These are phyloP conservation scores for Crocidura indochinensis DNA, from an alignment of 2,797 vertebrate genomes.

Conservation along the genomic window DNA sequence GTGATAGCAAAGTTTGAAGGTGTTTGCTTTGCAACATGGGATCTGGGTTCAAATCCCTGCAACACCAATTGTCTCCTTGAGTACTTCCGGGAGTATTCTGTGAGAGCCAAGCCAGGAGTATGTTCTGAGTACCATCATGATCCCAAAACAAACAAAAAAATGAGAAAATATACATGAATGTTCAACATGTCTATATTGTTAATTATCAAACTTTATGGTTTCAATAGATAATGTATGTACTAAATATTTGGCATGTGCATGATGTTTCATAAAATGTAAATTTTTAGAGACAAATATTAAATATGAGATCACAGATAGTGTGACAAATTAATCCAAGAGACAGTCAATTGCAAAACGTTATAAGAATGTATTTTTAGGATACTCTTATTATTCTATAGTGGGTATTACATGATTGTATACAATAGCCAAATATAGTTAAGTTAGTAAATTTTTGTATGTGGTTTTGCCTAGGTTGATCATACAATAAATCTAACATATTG, in stretches of 20 bases:
- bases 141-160: too few relatives aligned
- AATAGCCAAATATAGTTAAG: not conserved
- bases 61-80: not conserved
- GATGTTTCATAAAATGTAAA: not conserved
- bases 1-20: not conserved
- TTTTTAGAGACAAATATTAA: not conserved
- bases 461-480: not conserved
- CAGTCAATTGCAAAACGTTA: not conserved
- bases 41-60: not conserved
- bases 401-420: not conserved
- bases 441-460: too few relatives aligned
- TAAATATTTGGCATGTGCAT: not conserved
- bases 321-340: not conserved
- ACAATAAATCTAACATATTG: not conserved
- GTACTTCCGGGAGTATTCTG: too few relatives aligned
- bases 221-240: not conserved
- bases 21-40: not conserved
- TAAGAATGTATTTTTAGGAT: not conserved
- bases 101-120: too few relatives aligned
- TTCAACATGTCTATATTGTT: not conserved
- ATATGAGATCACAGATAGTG: not conserved
- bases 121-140: too few relatives aligned
- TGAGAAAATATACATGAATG: not conserved
- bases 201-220: too few relatives aligned
- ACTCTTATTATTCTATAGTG: not conserved